Conservation (phyloP, 2,888 invertebrate genomes). For the Drosophila histrio region DNA sequence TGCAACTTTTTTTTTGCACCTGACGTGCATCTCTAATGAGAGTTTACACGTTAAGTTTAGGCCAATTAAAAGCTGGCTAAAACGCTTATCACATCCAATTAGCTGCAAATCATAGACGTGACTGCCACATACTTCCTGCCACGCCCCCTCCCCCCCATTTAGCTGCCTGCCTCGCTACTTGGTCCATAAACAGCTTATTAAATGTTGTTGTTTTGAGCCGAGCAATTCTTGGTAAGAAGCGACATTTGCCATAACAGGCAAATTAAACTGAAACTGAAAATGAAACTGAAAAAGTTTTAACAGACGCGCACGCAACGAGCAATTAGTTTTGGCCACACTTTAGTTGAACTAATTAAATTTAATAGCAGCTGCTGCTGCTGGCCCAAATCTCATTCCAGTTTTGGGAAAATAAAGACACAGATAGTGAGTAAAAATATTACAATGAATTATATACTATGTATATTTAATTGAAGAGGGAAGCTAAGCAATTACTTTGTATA, state of each 20-base stretch:
- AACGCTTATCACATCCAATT: constrained; percentile 20
- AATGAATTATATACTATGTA: not conserved
- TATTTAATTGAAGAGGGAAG: not conserved
- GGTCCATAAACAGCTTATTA: constrained; percentile 24
- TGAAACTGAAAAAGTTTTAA: constrained; percentile 20
- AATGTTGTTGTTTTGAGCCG: constrained; percentile 15
- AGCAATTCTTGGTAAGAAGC: constrained; percentile 25
- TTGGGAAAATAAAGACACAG: not conserved
- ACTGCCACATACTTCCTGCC: not conserved
- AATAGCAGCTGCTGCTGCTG: constrained; percentile 31
- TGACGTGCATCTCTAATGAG: constrained; percentile 24
- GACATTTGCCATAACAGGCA: constrained; percentile 24
- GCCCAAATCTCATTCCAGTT: constrained; percentile 7
- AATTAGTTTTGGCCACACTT: constrained; percentile 24
- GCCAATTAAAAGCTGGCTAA: constrained; percentile 36
- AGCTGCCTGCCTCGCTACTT: not conserved
- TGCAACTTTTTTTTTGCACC: constrained; percentile 1
- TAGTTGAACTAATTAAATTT: constrained; percentile 48
- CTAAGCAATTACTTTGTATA: not conserved
- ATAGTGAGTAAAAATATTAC: not conserved
- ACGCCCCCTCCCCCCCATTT: not conserved
- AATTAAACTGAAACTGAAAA: constrained; percentile 33
- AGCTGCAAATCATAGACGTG: constrained; percentile 31
- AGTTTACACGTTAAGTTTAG: constrained; percentile 2
- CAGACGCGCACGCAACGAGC: constrained; percentile 13